These are phyloP conservation scores for Chrysolina haemoptera DNA, from an alignment of 2,888 invertebrate species.

Conservation along the genomic window DNA sequence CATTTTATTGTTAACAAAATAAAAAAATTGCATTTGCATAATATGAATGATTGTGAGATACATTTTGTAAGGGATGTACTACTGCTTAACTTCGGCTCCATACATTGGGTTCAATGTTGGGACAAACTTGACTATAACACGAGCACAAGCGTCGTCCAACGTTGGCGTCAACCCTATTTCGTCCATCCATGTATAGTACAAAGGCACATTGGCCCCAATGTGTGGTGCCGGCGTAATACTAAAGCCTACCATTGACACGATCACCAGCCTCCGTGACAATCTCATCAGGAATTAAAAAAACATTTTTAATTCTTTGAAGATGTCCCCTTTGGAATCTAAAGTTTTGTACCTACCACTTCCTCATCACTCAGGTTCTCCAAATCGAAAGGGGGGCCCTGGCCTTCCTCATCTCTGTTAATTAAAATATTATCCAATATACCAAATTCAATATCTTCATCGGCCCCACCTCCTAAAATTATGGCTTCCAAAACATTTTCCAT, in stretches of 20 bases:
- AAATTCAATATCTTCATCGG: slow-evolving; percentile 16
- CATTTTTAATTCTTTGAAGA: slow-evolving; percentile 5
- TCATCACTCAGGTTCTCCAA: slow-evolving; percentile 6
- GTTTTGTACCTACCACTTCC: not conserved
- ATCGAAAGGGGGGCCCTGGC: slow-evolving; percentile 1
- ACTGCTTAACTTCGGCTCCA: not conserved
- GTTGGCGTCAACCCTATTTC: not conserved
- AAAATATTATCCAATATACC: slow-evolving; percentile 6
- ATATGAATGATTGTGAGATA: slow-evolving; percentile 1
- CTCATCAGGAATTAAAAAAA: slow-evolving; percentile 12
- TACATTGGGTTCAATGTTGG: not conserved
- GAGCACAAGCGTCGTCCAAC: not conserved
- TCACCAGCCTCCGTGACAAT: not conserved
- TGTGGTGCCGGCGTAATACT: no score
- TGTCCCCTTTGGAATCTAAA: not conserved
- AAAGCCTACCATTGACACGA: not conserved
- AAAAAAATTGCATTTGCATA: not conserved
- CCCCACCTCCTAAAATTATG: not conserved
- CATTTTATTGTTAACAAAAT: not conserved
- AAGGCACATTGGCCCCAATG: not conserved
- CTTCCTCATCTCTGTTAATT: slow-evolving; percentile 15
- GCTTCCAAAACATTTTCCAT: not conserved
- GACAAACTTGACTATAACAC: slow-evolving; percentile 5
- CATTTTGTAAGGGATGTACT: slow-evolving; percentile 3
- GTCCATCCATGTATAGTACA: not conserved